Evolutionary conservation across 2,888 invertebrate species (phyloP), one percentile per base, ranked within the genome.

Genomic region (Sussaba pulchella): DNA sequence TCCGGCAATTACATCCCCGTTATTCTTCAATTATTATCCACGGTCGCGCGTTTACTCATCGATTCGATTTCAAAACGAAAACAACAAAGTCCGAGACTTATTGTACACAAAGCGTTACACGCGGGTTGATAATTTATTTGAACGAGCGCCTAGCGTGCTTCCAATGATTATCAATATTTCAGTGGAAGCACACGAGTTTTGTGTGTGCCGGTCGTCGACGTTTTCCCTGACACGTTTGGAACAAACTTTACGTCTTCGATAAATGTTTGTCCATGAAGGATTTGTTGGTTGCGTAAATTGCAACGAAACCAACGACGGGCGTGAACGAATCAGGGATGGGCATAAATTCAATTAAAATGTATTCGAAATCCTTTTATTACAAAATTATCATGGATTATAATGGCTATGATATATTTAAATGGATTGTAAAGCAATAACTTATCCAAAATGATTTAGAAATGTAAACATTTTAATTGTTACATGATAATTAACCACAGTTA

Each of bases 91-190:
- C 17, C n/a, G 21, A 17, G 41, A 17, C 10, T 31, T 24, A 39
- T n/a, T 54, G 9, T 14, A 50, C 21, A 10, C 31, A 50, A n/a
- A n/a, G n/a, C n/a, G 31, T 14, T 17, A 45, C 14, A 36, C 9
- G 12, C 24, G 54, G 6, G 17, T 12, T 61, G 24, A 71, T 67
- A 57, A 71, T 67, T 74, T 57, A 81, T 78, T 67, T 6, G 36
- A 70, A 66, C 52, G 63, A 63, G 31, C 69, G 54, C 57, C 31
- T 81, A 9, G 82, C 82, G 80, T 82, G 82, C 59, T 54, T 24
- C 21, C 14, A 19, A 36, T 26, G 66, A 17, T 52, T 75, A 36
- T 67, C 76, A 59, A 72, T 78, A 70, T 21, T 63, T 82, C 61
- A 71, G 47, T 31, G 14, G 71, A 67, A 1, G 47, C 73, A 31